phyloP scores from a whole-genome alignment of 2,888 invertebrate species.

The Brachypterus glaber region DNA sequence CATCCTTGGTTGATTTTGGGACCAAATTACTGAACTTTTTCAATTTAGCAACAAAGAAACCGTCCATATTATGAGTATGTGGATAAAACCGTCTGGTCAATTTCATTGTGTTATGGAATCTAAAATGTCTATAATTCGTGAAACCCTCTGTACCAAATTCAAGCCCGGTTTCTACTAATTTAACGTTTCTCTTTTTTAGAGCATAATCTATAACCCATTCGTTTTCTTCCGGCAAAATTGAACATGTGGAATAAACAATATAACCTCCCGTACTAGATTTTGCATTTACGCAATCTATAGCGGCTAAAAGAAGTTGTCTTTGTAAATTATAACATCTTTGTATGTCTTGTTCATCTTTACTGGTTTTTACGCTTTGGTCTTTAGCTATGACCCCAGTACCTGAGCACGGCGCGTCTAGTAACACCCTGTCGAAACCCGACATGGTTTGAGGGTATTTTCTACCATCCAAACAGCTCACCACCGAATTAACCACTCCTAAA shows the following conservation, averaged over 20 bases:
- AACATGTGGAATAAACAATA: conserved; percentile 98
- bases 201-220: conserved; percentile 96
- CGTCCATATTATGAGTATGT: conserved; percentile 98
- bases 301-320: conserved; percentile 81
- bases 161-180: conserved; percentile 85
- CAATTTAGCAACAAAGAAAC: conserved; percentile 96
- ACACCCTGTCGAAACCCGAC: conserved; percentile 88
- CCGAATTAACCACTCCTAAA: conserved; percentile 87
- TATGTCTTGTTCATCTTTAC: conserved; percentile 81
- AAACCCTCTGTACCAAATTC: conserved; percentile 96
- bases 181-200: conserved; percentile 84
- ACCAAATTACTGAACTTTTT: conserved; percentile 85
- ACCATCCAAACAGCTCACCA: conserved; percentile 86
- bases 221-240: conserved; percentile 95
- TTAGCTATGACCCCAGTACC: conserved; percentile 98
- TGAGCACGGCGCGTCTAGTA: conserved; percentile 96
- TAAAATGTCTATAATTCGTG: conserved; percentile 70
- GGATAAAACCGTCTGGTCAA: conserved; percentile 90
- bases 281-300: conserved; percentile 94
- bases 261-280: conserved; percentile 88
- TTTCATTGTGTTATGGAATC: conserved; percentile 86
- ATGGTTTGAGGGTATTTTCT: conserved; percentile 68
- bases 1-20: conserved; percentile 28
- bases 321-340: conserved; percentile 88
- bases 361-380: conserved; percentile 92